These are phyloP conservation scores for Poecilia picta DNA, from an alignment of 2,797 vertebrate genomes.

Conservation along the genomic window DNA sequence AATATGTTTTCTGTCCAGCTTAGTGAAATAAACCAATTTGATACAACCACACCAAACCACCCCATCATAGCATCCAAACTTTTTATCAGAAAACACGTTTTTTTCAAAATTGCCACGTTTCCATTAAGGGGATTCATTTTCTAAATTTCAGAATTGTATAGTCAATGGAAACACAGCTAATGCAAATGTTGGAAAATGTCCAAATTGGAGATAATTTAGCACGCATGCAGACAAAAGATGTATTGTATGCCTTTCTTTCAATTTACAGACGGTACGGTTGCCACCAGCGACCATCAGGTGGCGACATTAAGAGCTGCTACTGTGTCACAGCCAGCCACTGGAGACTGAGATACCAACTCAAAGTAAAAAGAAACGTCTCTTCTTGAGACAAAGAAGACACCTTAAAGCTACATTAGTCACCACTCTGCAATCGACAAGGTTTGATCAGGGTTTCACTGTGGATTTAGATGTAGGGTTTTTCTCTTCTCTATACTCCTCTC, in stretches of 20 bases:
- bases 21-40: no score
- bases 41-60: no score
- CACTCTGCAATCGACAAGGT: neutral
- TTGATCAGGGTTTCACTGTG: neutral
- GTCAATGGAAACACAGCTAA: neutral
- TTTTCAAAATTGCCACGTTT: no score
- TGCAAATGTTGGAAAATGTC: neutral
- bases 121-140: no score
- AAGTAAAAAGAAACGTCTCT: neutral
- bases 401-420: neutral
- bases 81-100: no score
- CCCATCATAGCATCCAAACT: no score
- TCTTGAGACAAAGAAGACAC: neutral
- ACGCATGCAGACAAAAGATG: neutral
- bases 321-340: neutral
- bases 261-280: neutral
- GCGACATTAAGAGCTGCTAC: neutral
- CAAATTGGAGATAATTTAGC: neutral
- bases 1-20: no score
- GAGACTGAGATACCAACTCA: neutral
- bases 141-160: no score
- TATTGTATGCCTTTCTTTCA: neutral
- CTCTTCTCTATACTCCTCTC: neutral
- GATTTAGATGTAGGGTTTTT: neutral
- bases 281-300: neutral